Evolutionary conservation across 2,797 vertebrate species (phyloP).

Genomic region (Microchirus variegatus): DNA sequence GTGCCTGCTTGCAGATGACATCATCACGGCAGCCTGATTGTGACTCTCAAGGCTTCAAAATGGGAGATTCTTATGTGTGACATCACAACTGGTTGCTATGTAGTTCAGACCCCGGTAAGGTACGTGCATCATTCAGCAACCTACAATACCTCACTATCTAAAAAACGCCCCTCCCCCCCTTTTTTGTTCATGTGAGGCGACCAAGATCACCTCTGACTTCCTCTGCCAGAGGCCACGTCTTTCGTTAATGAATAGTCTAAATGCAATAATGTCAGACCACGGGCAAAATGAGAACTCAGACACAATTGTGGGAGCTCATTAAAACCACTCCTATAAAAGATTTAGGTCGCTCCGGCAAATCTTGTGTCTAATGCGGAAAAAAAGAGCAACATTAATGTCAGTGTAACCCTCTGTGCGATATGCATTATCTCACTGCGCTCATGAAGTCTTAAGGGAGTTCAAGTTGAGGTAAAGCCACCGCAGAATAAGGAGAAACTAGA

Average conservation of each 20-base stretch:
- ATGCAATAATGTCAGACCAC: constrained; percentile 47
- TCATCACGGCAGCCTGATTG: too few relatives aligned
- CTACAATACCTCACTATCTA: too few relatives aligned
- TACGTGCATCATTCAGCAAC: too few relatives aligned
- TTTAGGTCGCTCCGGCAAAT: constrained; percentile 49
- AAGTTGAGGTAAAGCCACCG: constrained; percentile 35
- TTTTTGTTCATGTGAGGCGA: constrained; percentile 32
- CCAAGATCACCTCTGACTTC: constrained; percentile 55
- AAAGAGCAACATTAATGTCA: constrained; percentile 33
- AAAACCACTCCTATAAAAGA: constrained; percentile 60
- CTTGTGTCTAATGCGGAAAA: constrained; percentile 24
- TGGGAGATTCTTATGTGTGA: constrained; percentile 16
- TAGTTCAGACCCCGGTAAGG: constrained; percentile 9
- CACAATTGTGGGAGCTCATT: constrained; percentile 48
- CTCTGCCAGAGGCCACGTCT: constrained; percentile 49
- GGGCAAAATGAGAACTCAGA: constrained; percentile 47
- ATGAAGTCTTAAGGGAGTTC: constrained; percentile 46
- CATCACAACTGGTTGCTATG: too few relatives aligned
- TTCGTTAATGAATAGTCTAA: constrained; percentile 50
- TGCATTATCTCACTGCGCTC: constrained; percentile 48
- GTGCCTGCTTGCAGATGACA: too few relatives aligned
- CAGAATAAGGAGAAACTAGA: constrained; percentile 26
- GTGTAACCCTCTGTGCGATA: constrained; percentile 34
- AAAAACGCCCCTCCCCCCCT: constrained; percentile 42
- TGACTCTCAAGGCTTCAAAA: neutral